Percentiles rank a stretch among this genome's conserved stretches.
Conservation (phyloP, 2,888 invertebrate species). For the Hemistola chrysoprasaria region DNA sequence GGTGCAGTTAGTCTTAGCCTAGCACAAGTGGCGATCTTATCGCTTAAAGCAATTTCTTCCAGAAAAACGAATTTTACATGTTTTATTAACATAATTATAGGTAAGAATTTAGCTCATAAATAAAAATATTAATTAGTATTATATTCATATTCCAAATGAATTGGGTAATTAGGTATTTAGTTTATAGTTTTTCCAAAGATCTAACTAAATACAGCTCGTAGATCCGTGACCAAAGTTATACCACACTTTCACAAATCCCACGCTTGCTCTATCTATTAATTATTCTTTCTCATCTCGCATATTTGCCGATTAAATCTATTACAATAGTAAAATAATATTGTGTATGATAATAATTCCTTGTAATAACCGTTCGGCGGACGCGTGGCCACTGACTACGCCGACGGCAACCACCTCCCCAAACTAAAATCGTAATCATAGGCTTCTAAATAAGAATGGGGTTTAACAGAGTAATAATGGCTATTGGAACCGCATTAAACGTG, state of each 20-base stretch:
- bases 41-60: too few relatives aligned
- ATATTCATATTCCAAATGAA: too few relatives aligned
- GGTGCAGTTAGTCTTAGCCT: too few relatives aligned
- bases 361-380: conserved; percentile 28
- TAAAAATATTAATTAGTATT: too few relatives aligned
- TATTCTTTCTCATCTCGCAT: neutral
- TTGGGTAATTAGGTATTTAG: too few relatives aligned
- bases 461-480: conserved; percentile 40
- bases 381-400: conserved; percentile 25
- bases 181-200: too few relatives aligned
- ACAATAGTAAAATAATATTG: conserved; percentile 36
- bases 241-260: conserved; percentile 13
- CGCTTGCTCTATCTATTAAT: conserved; percentile 6
- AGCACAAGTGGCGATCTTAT: too few relatives aligned
- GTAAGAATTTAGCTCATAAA: too few relatives aligned
- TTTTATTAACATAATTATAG: too few relatives aligned
- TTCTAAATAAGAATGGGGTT: conserved; percentile 41
- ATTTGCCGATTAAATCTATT: conserved; percentile 18
- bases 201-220: too few relatives aligned
- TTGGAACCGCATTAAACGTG: conserved; percentile 37
- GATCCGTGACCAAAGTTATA: neutral
- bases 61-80: too few relatives aligned
- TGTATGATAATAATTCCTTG: conserved; percentile 25
- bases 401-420: conserved; percentile 41
- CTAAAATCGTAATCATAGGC: conserved; percentile 46